Evolutionary conservation across 2,113 vertebrate genomes (phyloP).

Genomic region (Forbesichthys agassizii): DNA sequence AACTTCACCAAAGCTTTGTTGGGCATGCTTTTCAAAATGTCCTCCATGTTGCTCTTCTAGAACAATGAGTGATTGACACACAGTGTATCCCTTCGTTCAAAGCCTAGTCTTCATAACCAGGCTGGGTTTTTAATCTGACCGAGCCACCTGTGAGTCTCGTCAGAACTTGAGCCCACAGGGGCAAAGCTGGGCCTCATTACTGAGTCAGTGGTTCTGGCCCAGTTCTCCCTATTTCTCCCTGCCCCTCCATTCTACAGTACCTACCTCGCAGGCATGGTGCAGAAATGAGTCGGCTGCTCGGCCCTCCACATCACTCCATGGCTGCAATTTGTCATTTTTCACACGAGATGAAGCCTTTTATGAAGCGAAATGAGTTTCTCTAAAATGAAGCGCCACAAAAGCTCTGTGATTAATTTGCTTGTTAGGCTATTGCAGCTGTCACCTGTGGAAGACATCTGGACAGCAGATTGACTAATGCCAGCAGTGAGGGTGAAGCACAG

Average conservation of each 20-base stretch:
- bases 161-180: conserved; percentile 73
- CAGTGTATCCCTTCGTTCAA: conserved; percentile 63
- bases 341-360: conserved; percentile 82
- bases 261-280: conserved; percentile 69
- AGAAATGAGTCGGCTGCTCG: conserved; percentile 66
- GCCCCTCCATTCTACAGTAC: conserved; percentile 65
- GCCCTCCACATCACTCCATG: conserved; percentile 71
- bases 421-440: conserved; percentile 84
- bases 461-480: conserved; percentile 84
- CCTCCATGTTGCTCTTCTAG: conserved; percentile 58
- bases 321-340: conserved; percentile 82
- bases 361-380: conserved; percentile 82
- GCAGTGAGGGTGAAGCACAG: conserved; percentile 69
- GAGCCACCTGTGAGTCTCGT: conserved; percentile 74
- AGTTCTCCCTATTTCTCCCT: conserved; percentile 63
- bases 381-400: conserved; percentile 82
- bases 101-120: conserved; percentile 60
- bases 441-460: conserved; percentile 85
- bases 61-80: conserved; percentile 70
- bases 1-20: conserved; percentile 43
- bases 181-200: conserved; percentile 74
- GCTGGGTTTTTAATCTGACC: conserved; percentile 72
- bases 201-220: conserved; percentile 66
- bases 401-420: conserved; percentile 84
- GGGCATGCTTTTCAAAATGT: conserved; percentile 49